These are phyloP conservation scores for Choloepus didactylus DNA, from an alignment of 2,797 vertebrate species.

Conservation along the genomic window DNA sequence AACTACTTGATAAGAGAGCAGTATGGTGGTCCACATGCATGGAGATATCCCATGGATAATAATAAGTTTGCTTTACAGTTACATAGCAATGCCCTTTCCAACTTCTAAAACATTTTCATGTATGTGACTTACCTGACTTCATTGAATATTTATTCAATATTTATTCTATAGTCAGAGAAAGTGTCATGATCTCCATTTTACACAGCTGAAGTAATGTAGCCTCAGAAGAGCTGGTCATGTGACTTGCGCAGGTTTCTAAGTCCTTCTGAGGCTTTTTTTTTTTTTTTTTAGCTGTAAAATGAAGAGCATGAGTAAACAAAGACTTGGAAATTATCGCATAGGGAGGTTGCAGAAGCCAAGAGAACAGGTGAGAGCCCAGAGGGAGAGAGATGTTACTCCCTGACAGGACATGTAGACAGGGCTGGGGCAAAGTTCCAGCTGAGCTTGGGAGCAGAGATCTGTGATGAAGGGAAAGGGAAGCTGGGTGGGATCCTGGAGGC, in stretches of 20 bases:
- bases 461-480: not conserved
- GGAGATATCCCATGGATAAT: not conserved
- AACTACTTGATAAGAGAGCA: not conserved
- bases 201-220: not conserved
- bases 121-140: not conserved
- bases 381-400: not conserved
- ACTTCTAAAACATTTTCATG: constrained; percentile 34
- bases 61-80: not conserved
- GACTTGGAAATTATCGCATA: not conserved
- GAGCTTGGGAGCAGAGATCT: not conserved
- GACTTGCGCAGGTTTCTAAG: not conserved
- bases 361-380: not conserved
- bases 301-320: not conserved
- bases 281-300: constrained; percentile 22
- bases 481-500: not conserved
- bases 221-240: not conserved
- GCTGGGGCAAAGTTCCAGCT: no score
- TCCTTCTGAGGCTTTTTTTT: not conserved
- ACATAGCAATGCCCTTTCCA: not conserved
- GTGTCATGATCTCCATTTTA: not conserved
- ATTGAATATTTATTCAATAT: not conserved
- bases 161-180: not conserved
- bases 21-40: not conserved
- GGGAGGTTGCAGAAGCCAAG: not conserved
- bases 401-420: no score